Evolutionary conservation across 2,888 invertebrate species (phyloP), one percentile per base, ranked within the genome.

Genomic region (Andrena minutula): DNA sequence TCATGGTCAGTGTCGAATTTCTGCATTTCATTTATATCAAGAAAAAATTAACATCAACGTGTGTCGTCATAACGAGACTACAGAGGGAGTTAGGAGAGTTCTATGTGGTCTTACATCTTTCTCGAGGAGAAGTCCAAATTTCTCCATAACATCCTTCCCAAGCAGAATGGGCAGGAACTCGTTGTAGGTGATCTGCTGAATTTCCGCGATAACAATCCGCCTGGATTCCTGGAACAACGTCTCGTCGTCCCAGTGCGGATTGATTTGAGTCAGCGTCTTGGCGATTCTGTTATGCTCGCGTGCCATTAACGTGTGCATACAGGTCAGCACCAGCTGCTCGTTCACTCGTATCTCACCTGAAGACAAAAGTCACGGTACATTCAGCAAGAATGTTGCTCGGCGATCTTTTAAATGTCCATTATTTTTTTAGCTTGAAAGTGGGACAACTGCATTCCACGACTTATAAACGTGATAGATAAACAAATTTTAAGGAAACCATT

Each of bases 181-280:
- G 91, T 98, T 98, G 94, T 96, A 98, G 0, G 98, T 98, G 78
- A 98, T 96, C 91, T 98, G 98, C 92, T 98, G 98, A 77, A 98
- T 97, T 93, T 97, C 96, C 3, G 97, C 98, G 74, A 98, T 97
- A 88, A 96, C 97, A 89, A 98, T 97, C 71, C 98, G 95, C 84
- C 98, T 95, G 0, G 98, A 95, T 94, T 98, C 98, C 92, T 98
- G 98, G 95, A 97, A 98, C 0, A 98, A 94, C 0, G 97, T 98
- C 94, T 98, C 98, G 90, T 98, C 98, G 91, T 98, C 97, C 98
- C 98, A 98, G 93, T 98, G 98, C 0, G 98, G 98, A 94, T 99
- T 98, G 5, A 98, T 95, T 68, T 96, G 95, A 0, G 96, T 95
- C 53, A 99, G 94, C 6, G 95, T 96, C 70, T 95, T 96, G 0